Evolutionary conservation across 2,797 vertebrate species (phyloP).

Genomic region (Sardinella longiceps): DNA sequence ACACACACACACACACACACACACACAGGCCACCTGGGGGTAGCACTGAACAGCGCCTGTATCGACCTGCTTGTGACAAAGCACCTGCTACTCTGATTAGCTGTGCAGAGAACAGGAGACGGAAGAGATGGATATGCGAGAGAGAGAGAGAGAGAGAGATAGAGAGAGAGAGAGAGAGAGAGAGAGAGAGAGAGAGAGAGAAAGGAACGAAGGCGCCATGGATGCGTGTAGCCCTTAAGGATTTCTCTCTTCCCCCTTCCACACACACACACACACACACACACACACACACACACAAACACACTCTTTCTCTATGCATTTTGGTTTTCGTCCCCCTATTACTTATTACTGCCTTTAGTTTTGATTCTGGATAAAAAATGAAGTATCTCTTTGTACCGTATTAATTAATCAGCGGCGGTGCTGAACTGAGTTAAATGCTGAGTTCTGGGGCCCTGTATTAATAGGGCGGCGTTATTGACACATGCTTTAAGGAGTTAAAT

Average conservation of each 20-base stretch:
- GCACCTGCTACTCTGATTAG: not conserved
- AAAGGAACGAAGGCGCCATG: not conserved
- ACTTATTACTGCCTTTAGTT: no score
- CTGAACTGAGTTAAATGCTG: no score
- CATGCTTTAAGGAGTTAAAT: no score
- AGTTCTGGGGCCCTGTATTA: no score
- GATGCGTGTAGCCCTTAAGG: not conserved
- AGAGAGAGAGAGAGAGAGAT: slow-evolving; percentile 16
- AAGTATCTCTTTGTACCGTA: no score
- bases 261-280: not conserved
- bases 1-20: no score
- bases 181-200: slow-evolving; percentile 20
- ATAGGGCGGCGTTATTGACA: no score
- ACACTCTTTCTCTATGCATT: no score
- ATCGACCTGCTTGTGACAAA: not conserved
- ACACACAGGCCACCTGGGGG: not conserved
- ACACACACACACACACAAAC: not conserved
- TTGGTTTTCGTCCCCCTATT: no score
- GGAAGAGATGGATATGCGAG: not conserved
- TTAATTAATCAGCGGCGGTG: no score
- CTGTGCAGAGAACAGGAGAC: not conserved
- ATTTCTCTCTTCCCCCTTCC: not conserved
- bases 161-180: slow-evolving; percentile 5
- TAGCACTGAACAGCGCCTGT: not conserved
- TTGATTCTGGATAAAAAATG: no score